Conservation (phyloP, 2,113 vertebrate genomes). For the Hylia prasina region DNA sequence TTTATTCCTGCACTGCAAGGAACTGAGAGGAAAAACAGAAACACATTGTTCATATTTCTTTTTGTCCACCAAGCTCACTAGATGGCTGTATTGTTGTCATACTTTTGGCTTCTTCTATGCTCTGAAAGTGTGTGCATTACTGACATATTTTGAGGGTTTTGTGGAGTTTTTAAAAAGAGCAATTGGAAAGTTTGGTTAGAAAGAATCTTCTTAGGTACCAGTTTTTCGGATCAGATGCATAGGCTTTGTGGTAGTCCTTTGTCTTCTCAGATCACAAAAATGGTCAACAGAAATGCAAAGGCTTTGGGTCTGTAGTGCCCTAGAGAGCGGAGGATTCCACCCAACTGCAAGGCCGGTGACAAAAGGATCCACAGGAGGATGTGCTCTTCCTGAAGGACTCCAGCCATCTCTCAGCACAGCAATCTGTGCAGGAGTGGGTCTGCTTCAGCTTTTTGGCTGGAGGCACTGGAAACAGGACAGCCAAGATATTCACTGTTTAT, state of each 20-base stretch:
- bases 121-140: neutral
- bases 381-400: neutral
- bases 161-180: neutral
- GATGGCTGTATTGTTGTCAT: neutral
- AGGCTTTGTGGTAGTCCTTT: neutral
- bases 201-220: neutral
- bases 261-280: neutral
- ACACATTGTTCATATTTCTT: neutral
- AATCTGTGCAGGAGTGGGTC: neutral
- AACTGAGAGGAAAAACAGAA: neutral
- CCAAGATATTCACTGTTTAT: neutral
- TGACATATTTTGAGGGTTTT: neutral
- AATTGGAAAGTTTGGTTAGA: neutral
- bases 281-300: neutral
- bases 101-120: neutral
- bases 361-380: neutral
- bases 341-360: neutral
- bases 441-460: neutral
- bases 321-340: rapidly evolving
- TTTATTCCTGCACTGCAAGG: neutral
- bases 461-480: neutral
- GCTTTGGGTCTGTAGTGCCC: neutral
- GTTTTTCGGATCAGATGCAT: neutral
- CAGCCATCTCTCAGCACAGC: neutral
- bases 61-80: neutral